Evolutionary conservation across 2,113 vertebrate genomes (phyloP).

Genomic region (Perca fluviatilis): DNA sequence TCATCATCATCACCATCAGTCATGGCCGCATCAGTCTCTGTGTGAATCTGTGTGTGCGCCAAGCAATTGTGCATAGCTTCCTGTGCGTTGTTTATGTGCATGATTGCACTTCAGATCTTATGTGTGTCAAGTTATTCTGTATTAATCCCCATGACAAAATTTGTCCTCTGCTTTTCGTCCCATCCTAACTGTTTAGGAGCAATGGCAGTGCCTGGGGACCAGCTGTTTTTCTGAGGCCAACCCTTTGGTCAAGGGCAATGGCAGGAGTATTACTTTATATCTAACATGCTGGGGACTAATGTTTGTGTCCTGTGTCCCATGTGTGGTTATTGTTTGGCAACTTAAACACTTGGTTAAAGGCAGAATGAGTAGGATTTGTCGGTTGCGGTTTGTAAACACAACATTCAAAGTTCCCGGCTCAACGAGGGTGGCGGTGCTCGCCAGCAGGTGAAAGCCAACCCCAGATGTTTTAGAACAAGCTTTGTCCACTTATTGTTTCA

Average conservation of each 20-base stretch:
- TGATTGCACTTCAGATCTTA: constrained; percentile 14
- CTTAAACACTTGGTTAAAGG: background rate
- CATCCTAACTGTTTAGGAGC: constrained; percentile 16
- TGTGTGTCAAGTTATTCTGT: constrained; percentile 19
- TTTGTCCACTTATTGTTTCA: too few species aligned
- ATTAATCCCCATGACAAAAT: constrained; percentile 17
- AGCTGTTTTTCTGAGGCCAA: constrained; percentile 11
- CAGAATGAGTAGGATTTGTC: too few species aligned
- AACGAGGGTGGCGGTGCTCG: too few species aligned
- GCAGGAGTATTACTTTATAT: constrained; percentile 7
- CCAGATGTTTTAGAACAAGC: too few species aligned
- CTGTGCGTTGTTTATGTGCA: constrained; percentile 3
- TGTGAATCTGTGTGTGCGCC: constrained; percentile 5
- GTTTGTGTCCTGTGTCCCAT: constrained; percentile 14
- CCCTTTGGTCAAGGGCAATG: constrained; percentile 25
- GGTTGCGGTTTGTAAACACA: too few species aligned
- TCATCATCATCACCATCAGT: constrained; percentile 79
- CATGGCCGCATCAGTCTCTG: constrained; percentile 53
- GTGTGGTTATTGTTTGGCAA: background rate
- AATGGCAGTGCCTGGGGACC: constrained; percentile 1
- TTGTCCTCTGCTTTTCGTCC: constrained; percentile 25
- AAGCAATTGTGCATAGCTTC: constrained; percentile 1
- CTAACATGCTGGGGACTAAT: background rate
- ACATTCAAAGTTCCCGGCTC: too few species aligned
- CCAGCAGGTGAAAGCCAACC: too few species aligned